Evolutionary conservation across 2,797 vertebrate genomes (phyloP).

Genomic region (Dendrocincla fuliginosa): DNA sequence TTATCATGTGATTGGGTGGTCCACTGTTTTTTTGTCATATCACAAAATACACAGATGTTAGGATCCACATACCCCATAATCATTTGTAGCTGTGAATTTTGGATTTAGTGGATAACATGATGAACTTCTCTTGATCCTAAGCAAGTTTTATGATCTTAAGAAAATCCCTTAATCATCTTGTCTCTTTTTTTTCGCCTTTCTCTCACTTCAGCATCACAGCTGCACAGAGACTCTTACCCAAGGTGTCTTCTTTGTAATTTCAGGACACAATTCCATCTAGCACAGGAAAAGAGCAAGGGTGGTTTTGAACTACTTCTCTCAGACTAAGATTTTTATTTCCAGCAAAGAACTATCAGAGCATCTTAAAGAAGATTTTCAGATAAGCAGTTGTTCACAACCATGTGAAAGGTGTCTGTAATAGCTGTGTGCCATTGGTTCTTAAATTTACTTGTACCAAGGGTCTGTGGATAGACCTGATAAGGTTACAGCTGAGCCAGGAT

Average conservation of each 20-base stretch:
- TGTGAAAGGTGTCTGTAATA: not conserved
- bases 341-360: not conserved
- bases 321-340: not conserved
- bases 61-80: accelerated
- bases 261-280: not conserved
- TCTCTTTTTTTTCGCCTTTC: not conserved
- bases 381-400: not conserved
- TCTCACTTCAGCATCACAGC: not conserved
- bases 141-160: not conserved
- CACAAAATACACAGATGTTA: not conserved
- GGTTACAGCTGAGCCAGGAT: not conserved
- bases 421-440: not conserved
- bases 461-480: not conserved
- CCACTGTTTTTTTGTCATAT: not conserved
- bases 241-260: not conserved
- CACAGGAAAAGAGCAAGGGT: not conserved
- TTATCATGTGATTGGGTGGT: not conserved
- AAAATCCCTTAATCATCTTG: not conserved
- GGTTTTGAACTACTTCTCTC: not conserved
- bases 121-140: not conserved
- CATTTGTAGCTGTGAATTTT: not conserved
- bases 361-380: not conserved
- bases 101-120: not conserved
- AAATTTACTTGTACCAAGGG: not conserved
- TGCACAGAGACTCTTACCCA: not conserved